Evolutionary conservation across 2,797 vertebrate genomes (phyloP), one percentile per base, ranked within the genome.

Genomic region (Eulemur albifrons): DNA sequence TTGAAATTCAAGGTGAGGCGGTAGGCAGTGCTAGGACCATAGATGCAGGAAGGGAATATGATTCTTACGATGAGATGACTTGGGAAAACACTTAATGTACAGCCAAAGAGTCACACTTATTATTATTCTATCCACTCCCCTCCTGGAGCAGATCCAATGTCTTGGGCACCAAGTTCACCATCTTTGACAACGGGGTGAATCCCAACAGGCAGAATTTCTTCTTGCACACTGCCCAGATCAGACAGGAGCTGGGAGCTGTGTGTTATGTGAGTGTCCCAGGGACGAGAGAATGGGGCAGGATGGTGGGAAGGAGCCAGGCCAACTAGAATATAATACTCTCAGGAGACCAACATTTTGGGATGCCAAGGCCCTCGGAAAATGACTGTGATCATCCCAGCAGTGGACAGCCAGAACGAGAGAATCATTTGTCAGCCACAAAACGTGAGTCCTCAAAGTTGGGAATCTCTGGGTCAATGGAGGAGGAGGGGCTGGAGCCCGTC

Each of bases 331-430:
- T 72, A 25, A 70, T 50, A 23, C 15, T 50, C 10, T 0, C 97
- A 99, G 99, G 99, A 99, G 93, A 99, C 99, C 20, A 99, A 99
- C 32, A 98, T 99, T 54, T 97, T 99, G 72, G 99, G 99, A 48
- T 99, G 99, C 77, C 99, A 98, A 97, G 99, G 99, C 35, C 99
- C 99, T 13, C 98, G 99, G 82, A 99, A 99, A 98, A 99, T 99
- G 99, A 99, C 98, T 0, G 99, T 99, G 85, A 98, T 99, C 96
- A 99, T 99, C 95, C 99, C 99, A 0, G 99, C 98, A 65, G 99
- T 99, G 98, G 97, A 99, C 94, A 98, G 98, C 43, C 98, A 98
- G 10, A 98, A 99, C 59, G 98, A 99, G 88, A 98, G 99, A 98
- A 99, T 99, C 85, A 95, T 97, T 59, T 98, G 99, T 81, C 97